Evolutionary conservation across 2,888 invertebrate genomes (phyloP).

Genomic region (Nematopogon swammerdamellus): DNA sequence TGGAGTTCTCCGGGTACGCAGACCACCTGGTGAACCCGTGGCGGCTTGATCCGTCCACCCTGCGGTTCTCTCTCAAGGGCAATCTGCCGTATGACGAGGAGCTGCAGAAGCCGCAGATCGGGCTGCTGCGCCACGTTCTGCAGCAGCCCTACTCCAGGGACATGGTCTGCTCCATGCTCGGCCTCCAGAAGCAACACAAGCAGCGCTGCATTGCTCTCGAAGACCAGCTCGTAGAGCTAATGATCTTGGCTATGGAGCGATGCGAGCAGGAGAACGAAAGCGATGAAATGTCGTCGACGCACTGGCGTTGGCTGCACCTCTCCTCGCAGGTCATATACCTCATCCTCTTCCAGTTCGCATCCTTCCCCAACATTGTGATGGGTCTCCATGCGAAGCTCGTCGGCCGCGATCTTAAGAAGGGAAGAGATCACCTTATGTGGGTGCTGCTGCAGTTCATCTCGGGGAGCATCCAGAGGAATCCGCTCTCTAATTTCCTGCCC

Average conservation of each 20-base stretch:
- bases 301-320: conserved; percentile 90
- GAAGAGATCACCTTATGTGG: conserved; percentile 99
- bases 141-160: conserved; percentile 95
- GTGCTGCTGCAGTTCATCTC: conserved; percentile 95
- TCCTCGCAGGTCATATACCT: conserved; percentile 94
- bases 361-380: conserved; percentile 89
- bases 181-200: conserved; percentile 89
- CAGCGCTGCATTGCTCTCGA: conserved; percentile 86
- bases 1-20: conserved; percentile 89
- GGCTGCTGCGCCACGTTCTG: conserved; percentile 82
- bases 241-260: conserved; percentile 89
- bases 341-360: conserved; percentile 90
- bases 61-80: conserved; percentile 59
- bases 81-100: conserved; percentile 89
- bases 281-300: conserved; percentile 62
- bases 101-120: conserved; percentile 83
- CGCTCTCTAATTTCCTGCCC: conserved; percentile 82
- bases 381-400: conserved; percentile 81
- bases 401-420: conserved; percentile 79
- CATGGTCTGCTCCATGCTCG: conserved; percentile 94
- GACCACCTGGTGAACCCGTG: conserved; percentile 90
- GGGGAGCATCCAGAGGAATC: conserved; percentile 92
- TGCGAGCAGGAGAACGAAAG: conserved; percentile 68
- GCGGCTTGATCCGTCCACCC: conserved; percentile 84
- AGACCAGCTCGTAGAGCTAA: conserved; percentile 88